phyloP scores from a whole-genome alignment of 2,888 invertebrate species.

The Clostera curtula region DNA sequence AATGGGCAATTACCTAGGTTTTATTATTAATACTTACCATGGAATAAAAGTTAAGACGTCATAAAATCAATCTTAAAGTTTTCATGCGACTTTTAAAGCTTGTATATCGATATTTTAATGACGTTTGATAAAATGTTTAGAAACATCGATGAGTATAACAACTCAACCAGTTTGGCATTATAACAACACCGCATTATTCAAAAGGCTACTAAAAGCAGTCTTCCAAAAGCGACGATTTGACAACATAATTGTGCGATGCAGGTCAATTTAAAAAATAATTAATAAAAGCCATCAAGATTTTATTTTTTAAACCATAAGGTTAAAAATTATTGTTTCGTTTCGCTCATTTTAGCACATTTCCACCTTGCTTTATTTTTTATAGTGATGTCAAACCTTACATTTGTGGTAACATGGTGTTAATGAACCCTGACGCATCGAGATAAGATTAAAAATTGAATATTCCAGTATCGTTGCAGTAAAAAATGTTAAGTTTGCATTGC shows the following conservation, averaged over 20 bases:
- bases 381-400: constrained; percentile 8
- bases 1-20: too few relatives aligned
- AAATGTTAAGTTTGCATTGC: constrained; percentile 13
- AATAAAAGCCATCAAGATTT: too few relatives aligned
- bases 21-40: too few relatives aligned
- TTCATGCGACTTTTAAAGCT: too few relatives aligned
- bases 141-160: too few relatives aligned
- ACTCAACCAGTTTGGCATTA: constrained; percentile 12
- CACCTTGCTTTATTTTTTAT: constrained; percentile 18
- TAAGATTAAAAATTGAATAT: constrained; percentile 9
- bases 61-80: too few relatives aligned
- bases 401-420: constrained; percentile 4
- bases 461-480: constrained; percentile 5
- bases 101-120: constrained; percentile 13
- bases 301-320: neutral
- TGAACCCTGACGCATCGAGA: constrained; percentile 3
- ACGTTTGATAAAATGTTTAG: constrained; percentile 22
- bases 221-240: constrained; percentile 15
- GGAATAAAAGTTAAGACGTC: too few relatives aligned
- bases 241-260: constrained; percentile 24
- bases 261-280: too few relatives aligned
- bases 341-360: constrained; percentile 24
- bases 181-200: constrained; percentile 9
- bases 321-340: constrained; percentile 12
- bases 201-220: constrained; percentile 9